Conservation (phyloP, 2,797 vertebrate genomes). For the Coilia nasus region DNA sequence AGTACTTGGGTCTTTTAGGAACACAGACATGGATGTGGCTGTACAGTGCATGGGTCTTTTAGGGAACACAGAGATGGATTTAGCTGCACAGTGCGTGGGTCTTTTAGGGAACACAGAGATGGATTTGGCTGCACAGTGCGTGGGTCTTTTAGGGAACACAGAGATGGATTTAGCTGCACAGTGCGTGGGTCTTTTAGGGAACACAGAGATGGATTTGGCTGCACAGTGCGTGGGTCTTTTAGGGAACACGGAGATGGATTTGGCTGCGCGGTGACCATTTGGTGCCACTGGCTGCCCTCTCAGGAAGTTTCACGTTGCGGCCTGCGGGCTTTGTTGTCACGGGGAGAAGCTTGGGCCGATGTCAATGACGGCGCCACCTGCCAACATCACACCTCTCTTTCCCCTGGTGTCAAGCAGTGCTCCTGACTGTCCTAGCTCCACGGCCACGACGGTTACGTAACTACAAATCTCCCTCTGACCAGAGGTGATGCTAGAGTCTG, state of each 20-base stretch:
- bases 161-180: no score
- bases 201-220: no score
- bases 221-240: neutral
- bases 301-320: slow-evolving; percentile 12
- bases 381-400: slow-evolving; percentile 5
- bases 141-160: no score
- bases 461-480: neutral
- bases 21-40: neutral
- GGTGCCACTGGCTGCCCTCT: neutral
- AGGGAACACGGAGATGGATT: neutral
- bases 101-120: neutral
- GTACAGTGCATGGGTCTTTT: no score
- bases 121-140: neutral
- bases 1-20: neutral
- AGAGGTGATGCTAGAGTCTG: no score
- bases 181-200: no score
- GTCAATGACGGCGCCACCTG: neutral
- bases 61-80: no score
- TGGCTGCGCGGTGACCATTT: neutral
- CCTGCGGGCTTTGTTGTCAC: slow-evolving; percentile 6
- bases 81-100: neutral
- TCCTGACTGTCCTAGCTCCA: neutral
- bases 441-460: neutral
- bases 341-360: neutral
- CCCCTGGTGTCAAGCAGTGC: neutral